Evolutionary conservation across 1,140 invertebrate genomes (phyloP), one percentile per base, ranked within the genome.

Genomic region (Agraylea sexmaculata): DNA sequence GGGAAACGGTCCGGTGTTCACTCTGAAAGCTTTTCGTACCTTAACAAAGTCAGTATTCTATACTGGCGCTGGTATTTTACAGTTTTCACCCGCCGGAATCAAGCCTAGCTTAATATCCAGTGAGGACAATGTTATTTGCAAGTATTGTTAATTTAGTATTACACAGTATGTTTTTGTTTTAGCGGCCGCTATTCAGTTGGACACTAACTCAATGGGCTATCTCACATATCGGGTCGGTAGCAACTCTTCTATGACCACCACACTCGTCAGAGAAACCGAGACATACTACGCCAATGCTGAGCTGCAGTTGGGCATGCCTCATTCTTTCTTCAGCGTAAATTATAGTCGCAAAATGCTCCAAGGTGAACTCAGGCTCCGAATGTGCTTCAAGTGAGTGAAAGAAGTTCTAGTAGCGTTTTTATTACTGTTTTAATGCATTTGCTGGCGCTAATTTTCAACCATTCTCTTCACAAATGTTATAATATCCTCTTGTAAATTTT

Each of bases 141-240:
- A 29, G 12, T 18, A 8, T 12, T 18, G 19, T 6, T 12, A 13
- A 37, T 37, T 15, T 10, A n/a, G n/a, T n/a, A n/a, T n/a, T n/a
- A n/a, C n/a, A n/a, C n/a, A n/a, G n/a, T n/a, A n/a, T n/a, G 45
- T 37, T 42, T 42, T 64, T 8, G 54, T 68, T 60, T 50, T 58
- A 83, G 85, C 84, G n/a, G 56, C 91, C 45, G 84, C 80, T 12
- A 77, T 82, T 55, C 86, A 90, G 55, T 62, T 94, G 42, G 83
- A 88, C 53, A 80, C 80, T 43, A 75, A 87, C 54, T 82, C 83
- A 1, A 75, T 89, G 22, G 88, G 88, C 19, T 87, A 89, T 53
- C 58, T 94, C 7, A 86, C 84, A 0, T 89, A 85, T 53, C 79
- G 84, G 56, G 73, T 73, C 1, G 81, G 81, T 4, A 13, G 12